Conservation (phyloP, 1,140 invertebrate genomes). For the Ganaspis sp. region DNA sequence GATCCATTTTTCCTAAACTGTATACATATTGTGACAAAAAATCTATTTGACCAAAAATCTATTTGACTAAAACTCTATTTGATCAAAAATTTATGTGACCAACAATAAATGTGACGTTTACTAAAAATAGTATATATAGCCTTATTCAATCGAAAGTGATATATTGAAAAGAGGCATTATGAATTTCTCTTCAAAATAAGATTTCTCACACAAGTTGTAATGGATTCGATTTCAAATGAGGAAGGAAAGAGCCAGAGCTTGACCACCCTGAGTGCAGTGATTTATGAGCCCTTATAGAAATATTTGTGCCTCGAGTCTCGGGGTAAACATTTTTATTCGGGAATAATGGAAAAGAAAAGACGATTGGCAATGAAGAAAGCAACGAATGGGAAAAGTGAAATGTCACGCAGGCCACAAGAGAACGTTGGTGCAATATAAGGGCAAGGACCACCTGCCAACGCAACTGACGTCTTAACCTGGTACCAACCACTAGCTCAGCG, state of each 20-base stretch:
- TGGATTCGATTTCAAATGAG: conserved; percentile 22
- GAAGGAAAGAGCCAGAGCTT: conserved; percentile 17
- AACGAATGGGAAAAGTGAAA: conserved; percentile 23
- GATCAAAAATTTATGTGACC: too few species aligned
- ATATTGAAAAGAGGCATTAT: neutral
- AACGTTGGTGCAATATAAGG: neutral
- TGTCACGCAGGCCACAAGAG: conserved; percentile 23
- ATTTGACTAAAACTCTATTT: too few species aligned
- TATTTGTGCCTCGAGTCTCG: neutral
- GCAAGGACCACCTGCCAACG: conserved; percentile 11
- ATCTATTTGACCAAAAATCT: too few species aligned
- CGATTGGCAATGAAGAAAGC: neutral
- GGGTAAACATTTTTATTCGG: conserved; percentile 22
- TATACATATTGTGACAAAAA: too few species aligned
- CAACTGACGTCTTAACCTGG: conserved; percentile 22
- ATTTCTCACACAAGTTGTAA: neutral
- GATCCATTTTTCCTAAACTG: too few species aligned
- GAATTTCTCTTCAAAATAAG: conserved; percentile 4
- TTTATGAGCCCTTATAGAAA: conserved; percentile 25
- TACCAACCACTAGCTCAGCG: too few species aligned
- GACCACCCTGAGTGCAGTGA: conserved; percentile 29
- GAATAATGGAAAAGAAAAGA: conserved; percentile 18
- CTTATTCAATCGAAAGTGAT: neutral
- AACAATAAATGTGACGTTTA: too few species aligned
- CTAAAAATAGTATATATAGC: neutral